Conservation (phyloP, 2,888 invertebrate species). For the Xiphydria camelus region DNA sequence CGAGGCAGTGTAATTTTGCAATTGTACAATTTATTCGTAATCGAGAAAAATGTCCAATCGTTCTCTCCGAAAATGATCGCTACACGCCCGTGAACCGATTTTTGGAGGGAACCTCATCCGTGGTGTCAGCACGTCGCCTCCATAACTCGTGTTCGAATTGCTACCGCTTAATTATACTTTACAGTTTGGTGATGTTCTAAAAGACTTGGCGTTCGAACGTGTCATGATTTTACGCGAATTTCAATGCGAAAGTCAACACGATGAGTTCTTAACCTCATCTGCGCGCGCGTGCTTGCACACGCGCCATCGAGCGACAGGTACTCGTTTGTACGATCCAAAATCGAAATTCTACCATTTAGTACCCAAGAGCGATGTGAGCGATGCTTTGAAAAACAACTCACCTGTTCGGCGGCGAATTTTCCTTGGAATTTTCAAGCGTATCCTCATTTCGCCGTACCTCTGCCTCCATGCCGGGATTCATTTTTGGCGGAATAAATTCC, state of each 20-base stretch:
- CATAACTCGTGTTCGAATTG: conserved; percentile 17
- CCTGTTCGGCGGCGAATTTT: conserved; percentile 41
- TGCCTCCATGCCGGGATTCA: conserved; percentile 41
- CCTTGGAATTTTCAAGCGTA: conserved; percentile 29
- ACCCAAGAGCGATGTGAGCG: background rate
- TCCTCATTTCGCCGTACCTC: conserved; percentile 29
- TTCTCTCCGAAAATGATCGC: background rate
- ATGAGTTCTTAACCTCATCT: conserved; percentile 32
- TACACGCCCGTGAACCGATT: conserved; percentile 8
- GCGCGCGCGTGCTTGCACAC: conserved; percentile 34
- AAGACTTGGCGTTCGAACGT: no score
- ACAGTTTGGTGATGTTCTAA: no score
- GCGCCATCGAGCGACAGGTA: conserved; percentile 38
- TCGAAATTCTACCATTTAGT: background rate
- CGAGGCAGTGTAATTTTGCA: no score
- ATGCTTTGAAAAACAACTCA: conserved; percentile 20
- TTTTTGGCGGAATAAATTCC: conserved; percentile 42
- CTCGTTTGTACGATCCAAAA: conserved; percentile 5
- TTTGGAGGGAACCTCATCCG: conserved; percentile 28
- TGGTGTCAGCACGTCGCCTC: conserved; percentile 25
- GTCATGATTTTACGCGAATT: conserved; percentile 7
- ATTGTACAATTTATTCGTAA: no score
- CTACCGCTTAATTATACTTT: background rate
- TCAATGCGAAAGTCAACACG: conserved; percentile 12
- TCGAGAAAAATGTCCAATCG: background rate